These are phyloP conservation scores for Hemiscyllium ocellatum DNA, from an alignment of 2,113 vertebrate genomes.

Conservation along the genomic window DNA sequence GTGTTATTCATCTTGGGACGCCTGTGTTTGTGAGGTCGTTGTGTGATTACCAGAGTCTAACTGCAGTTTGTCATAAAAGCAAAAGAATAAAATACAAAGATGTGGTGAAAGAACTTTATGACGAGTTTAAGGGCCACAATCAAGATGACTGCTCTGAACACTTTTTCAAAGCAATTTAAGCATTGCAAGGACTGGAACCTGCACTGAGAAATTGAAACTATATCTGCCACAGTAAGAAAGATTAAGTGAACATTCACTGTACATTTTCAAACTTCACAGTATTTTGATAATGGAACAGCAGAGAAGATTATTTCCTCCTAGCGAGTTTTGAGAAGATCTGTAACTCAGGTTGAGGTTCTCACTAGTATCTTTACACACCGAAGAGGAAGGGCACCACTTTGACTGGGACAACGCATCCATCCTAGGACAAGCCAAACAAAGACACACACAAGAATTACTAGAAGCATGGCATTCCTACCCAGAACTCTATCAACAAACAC, in stretches of 20 bases:
- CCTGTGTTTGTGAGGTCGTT: background rate
- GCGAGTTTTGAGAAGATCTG: too few relatives aligned
- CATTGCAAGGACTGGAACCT: background rate
- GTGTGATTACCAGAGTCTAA: background rate
- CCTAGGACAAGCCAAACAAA: too few relatives aligned
- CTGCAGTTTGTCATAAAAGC: background rate
- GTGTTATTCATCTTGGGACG: background rate
- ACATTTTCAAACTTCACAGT: background rate
- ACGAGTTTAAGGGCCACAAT: background rate
- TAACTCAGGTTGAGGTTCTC: too few relatives aligned
- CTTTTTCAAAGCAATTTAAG: background rate
- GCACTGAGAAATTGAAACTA: background rate
- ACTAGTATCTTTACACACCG: too few relatives aligned
- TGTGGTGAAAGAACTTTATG: background rate
- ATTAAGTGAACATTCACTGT: background rate
- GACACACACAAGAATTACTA: too few relatives aligned
- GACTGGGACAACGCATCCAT: too few relatives aligned
- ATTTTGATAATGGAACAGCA: background rate
- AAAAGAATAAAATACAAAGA: background rate
- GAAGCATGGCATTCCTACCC: too few relatives aligned
- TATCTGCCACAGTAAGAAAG: background rate
- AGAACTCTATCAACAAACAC: too few relatives aligned
- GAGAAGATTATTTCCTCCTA: background rate
- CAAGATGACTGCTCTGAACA: background rate
- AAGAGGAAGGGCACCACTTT: too few relatives aligned